Conservation (phyloP, 53 echinoderm and acorn worm genomes). For the Antedon mediterranea region DNA sequence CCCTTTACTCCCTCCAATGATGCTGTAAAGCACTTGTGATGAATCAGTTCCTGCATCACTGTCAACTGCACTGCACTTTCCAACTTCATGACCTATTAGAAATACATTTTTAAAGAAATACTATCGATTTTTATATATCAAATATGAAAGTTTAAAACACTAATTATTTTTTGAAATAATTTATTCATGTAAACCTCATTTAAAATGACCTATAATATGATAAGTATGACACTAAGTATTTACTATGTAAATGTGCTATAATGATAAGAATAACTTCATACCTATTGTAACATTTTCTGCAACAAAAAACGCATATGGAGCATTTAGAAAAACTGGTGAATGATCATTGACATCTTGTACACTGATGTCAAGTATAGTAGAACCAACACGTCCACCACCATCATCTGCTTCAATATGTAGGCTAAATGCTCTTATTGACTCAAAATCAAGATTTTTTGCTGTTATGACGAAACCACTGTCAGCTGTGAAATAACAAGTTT, state of each 20-base stretch:
- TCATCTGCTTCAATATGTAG: conserved; percentile 49
- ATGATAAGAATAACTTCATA: not conserved
- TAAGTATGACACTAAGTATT: no score
- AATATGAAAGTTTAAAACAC: no score
- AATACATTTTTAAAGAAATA: no score
- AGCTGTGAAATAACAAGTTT: conserved; percentile 10
- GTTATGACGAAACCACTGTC: conserved; percentile 37
- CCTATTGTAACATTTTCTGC: not conserved
- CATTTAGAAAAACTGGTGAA: not conserved
- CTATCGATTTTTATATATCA: no score
- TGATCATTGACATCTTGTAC: conserved; percentile 5
- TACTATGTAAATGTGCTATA: no score
- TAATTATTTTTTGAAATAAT: no score
- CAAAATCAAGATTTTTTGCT: conserved; percentile 28
- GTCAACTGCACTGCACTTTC: not conserved
- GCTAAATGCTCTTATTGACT: conserved; percentile 32
- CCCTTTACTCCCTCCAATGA: conserved; percentile 36
- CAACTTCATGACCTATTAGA: not conserved
- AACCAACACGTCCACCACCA: conserved; percentile 25
- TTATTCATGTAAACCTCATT: no score
- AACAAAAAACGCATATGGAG: not conserved
- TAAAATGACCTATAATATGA: no score
- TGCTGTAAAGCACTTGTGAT: conserved; percentile 49
- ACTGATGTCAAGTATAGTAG: conserved; percentile 23
- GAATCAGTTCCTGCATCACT: not conserved